Conservation (phyloP, 2,888 invertebrate species). For the Monoplex corrugatus region DNA sequence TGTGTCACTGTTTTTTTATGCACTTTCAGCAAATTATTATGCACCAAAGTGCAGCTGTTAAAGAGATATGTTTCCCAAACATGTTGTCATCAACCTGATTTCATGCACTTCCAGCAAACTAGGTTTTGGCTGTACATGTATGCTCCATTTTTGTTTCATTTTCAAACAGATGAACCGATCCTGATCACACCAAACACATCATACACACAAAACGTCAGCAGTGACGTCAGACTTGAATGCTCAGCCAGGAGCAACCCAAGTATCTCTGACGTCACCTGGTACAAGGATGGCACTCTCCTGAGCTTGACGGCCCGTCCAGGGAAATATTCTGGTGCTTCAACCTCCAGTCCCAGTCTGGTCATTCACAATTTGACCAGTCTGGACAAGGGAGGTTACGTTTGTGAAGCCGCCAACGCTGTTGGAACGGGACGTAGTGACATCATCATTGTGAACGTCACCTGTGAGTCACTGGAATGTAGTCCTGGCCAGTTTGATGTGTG, state of each 20-base stretch:
- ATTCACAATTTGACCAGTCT: conserved; percentile 1
- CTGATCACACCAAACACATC: neutral
- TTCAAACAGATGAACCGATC: neutral
- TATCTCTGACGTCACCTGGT: neutral
- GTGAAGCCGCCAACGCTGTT: conserved; percentile 5
- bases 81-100: too few relatives aligned
- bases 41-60: too few relatives aligned
- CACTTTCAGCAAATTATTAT: too few relatives aligned
- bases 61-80: too few relatives aligned
- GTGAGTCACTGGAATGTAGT: too few relatives aligned
- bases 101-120: too few relatives aligned
- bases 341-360: neutral
- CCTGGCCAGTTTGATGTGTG: neutral
- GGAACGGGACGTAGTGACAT: neutral
- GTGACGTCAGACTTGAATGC: neutral
- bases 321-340: neutral
- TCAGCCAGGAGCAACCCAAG: neutral
- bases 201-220: neutral
- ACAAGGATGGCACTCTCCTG: neutral
- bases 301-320: neutral
- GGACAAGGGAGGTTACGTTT: conserved; percentile 12
- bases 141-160: neutral
- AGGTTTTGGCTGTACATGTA: too few relatives aligned
- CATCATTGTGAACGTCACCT: neutral
- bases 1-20: too few relatives aligned